Base-by-base conservation (phyloP, 2,113 vertebrate species). In the Bubo bubo region DNA sequence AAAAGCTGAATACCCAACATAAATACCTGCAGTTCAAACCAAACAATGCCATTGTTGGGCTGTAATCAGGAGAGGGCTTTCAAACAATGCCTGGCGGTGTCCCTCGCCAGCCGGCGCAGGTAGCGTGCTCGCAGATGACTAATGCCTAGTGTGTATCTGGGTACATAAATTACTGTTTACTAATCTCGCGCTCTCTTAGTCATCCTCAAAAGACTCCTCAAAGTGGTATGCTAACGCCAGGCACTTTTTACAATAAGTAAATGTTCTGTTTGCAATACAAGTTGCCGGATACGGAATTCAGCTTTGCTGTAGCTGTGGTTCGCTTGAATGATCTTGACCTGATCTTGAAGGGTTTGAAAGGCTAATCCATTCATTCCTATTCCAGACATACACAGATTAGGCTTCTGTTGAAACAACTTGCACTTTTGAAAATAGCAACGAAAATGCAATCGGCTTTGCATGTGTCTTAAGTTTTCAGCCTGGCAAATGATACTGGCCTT, bases 361-460 rank as follows among this genome's bases (percentile, higher is more conserved):
- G 89, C 93, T 97, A 96, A 97, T 96, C 92, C 17, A 22, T 92
- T 98, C 85, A 95, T 97, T 98, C 95, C 81, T 92, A 92, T 97
- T 97, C 97, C 79, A 96, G 89, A 90, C 91, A 93, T 91, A 84
- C 92, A 74, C 80, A 96, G 95, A 92, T 96, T 93, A 97, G 90
- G 81, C 74, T 89, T 91, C 89, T 90, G 88, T 97, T 85, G 90
- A 96, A 96, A 94, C 81, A 96, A n/a, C 92, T 80, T 82, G 47
- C 56, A 74, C 72, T 95, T 90, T 80, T 81, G 94, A 95, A 95
- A 96, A 94, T 23, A 91, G 82, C 91, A 95, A 62, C 43, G 76
- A 17, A 88, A 95, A 94, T 71, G 73, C 94, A 75, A 80, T 87
- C 39, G 47, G 83, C 86, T 96, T 96, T 96, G 72, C 41, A 64